A percentile compares a stretch with the other conserved stretches of the same genome.
phyloP scores from a whole-genome alignment of 1,140 invertebrate species.

The Trialeurodes vaporariorum region DNA sequence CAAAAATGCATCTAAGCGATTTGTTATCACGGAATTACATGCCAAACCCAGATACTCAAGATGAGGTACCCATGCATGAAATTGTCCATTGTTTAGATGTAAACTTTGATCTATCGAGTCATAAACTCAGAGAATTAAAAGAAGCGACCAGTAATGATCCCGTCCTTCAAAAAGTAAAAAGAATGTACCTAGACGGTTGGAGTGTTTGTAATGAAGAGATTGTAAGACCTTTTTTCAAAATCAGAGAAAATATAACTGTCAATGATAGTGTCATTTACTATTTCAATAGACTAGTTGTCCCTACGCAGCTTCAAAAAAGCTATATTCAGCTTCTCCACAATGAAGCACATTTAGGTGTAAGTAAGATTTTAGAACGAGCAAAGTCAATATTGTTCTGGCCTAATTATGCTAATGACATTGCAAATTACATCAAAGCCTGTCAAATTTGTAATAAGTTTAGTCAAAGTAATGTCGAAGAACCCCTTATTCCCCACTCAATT shows the following conservation, averaged over 20 bases:
- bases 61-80: too few species aligned
- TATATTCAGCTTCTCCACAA: conserved; percentile 30
- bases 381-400: conserved; percentile 15
- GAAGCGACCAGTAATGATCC: conserved; percentile 19
- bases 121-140: conserved; percentile 16
- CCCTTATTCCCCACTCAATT: conserved; percentile 24
- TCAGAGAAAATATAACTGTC: conserved; percentile 20
- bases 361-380: conserved; percentile 24
- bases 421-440: conserved; percentile 26
- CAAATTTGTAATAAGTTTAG: conserved; percentile 25
- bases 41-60: too few species aligned
- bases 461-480: conserved; percentile 27
- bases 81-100: too few species aligned
- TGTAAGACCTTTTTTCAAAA: conserved; percentile 22
- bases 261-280: conserved; percentile 28
- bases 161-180: conserved; percentile 17
- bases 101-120: too few species aligned
- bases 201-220: conserved; percentile 9
- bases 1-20: conserved; percentile 27
- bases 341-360: conserved; percentile 27
- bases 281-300: conserved; percentile 27
- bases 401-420: conserved; percentile 23
- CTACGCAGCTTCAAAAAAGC: conserved; percentile 22
- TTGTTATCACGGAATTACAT: too few species aligned
- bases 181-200: conserved; percentile 20